A percentile compares a stretch with the other conserved stretches of the same genome.
Conservation (phyloP, 2,888 invertebrate species). For the Cinara cedri region DNA sequence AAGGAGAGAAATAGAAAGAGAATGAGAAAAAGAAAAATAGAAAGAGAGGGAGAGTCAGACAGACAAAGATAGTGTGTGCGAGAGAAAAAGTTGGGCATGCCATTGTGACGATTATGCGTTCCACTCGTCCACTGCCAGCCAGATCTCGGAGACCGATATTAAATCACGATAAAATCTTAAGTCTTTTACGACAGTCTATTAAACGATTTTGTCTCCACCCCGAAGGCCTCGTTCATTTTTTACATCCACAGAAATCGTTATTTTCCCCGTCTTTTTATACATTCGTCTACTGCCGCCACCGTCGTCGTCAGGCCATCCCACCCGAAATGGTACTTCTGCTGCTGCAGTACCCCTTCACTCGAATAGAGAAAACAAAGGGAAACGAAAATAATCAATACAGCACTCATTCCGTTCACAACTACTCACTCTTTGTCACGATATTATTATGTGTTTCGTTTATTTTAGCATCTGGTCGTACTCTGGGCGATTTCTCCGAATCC, state of each 20-base stretch:
- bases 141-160: conserved; percentile 31
- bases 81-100: conserved; percentile 5
- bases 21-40: too few species aligned
- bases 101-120: conserved; percentile 48
- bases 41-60: too few species aligned
- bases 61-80: too few species aligned
- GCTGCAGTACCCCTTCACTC: not conserved
- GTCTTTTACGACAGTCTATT: conserved; percentile 55
- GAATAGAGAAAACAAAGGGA: conserved; percentile 35
- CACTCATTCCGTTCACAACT: not conserved
- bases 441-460: conserved; percentile 32
- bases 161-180: conserved; percentile 55
- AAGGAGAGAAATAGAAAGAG: not conserved
- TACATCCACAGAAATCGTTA: conserved; percentile 50
- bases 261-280: conserved; percentile 6
- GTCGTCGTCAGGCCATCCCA: conserved; percentile 2
- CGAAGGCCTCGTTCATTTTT: conserved; percentile 36
- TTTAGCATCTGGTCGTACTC: not conserved
- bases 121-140: conserved; percentile 20
- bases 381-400: conserved; percentile 52
- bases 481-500: too few species aligned
- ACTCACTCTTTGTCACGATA: conserved; percentile 1
- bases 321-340: not conserved
- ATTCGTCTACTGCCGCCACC: not conserved
- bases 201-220: conserved; percentile 46